phyloP scores from a whole-genome alignment of 2,113 vertebrate species.

The Phoenicopterus ruber region DNA sequence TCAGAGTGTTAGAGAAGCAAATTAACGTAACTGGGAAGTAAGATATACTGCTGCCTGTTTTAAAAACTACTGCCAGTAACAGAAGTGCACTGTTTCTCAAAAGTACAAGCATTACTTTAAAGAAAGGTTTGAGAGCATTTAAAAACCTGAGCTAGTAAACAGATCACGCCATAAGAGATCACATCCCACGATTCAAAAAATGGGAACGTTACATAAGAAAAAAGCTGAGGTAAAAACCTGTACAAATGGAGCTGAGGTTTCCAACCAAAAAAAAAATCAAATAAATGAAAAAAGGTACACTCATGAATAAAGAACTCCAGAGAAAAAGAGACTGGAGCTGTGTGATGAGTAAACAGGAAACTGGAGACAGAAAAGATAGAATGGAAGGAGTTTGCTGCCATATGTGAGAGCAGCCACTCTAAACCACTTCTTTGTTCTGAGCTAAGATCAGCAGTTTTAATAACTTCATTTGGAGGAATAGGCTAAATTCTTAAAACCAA shows the following conservation, averaged over 20 bases:
- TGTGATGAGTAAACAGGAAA: constrained; percentile 28
- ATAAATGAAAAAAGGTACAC: background rate
- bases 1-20: background rate
- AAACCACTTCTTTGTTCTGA: background rate
- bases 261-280: background rate
- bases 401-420: background rate
- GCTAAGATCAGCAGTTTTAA: background rate
- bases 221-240: background rate
- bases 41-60: background rate
- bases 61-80: background rate
- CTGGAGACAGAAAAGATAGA: background rate
- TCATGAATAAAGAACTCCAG: background rate
- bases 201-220: background rate
- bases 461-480: background rate
- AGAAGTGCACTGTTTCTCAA: background rate
- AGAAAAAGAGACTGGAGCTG: background rate
- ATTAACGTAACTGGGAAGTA: background rate
- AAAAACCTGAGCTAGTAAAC: background rate
- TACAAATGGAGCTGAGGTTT: background rate
- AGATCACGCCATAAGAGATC: background rate
- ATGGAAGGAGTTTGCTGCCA: background rate
- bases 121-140: background rate
- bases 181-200: background rate
- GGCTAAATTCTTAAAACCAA: background rate
- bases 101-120: background rate